phyloP scores from a whole-genome alignment of 2,888 invertebrate species.

The Patella depressa region DNA sequence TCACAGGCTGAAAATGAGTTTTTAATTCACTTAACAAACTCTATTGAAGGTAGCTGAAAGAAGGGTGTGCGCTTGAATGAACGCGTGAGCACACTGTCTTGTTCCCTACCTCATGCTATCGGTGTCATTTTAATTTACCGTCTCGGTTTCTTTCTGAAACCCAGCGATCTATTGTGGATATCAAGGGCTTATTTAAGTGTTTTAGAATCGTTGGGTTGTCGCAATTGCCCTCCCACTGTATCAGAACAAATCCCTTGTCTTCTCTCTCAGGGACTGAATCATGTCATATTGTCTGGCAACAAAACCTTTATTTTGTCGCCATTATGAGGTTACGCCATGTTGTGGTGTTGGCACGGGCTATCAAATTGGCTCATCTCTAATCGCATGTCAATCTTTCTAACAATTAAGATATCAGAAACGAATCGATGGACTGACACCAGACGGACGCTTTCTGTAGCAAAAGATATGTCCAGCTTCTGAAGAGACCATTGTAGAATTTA shows the following conservation, averaged over 20 bases:
- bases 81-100: slow-evolving; percentile 21
- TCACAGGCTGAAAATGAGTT: slow-evolving; percentile 39
- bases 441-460: neutral
- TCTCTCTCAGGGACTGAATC: neutral
- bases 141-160: slow-evolving; percentile 4
- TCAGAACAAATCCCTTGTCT: slow-evolving; percentile 7
- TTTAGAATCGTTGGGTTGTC: neutral
- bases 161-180: neutral
- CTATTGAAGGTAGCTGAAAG: slow-evolving; percentile 33
- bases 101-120: slow-evolving; percentile 11
- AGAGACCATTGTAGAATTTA: neutral
- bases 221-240: slow-evolving; percentile 9
- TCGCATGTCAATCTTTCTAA: slow-evolving; percentile 5
- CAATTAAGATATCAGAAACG: slow-evolving; percentile 9
- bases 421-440: slow-evolving; percentile 4
- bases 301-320: slow-evolving; percentile 9
- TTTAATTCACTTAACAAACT: slow-evolving; percentile 44
- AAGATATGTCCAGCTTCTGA: neutral
- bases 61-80: slow-evolving; percentile 29
- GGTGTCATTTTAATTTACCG: slow-evolving; percentile 9
- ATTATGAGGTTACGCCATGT: slow-evolving; percentile 9
- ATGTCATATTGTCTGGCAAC: neutral
- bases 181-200: slow-evolving; percentile 1
- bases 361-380: slow-evolving; percentile 12
- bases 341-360: slow-evolving; percentile 10